Evolutionary conservation across 1,140 invertebrate genomes (phyloP).

Genomic region (Berghia stephanieae): DNA sequence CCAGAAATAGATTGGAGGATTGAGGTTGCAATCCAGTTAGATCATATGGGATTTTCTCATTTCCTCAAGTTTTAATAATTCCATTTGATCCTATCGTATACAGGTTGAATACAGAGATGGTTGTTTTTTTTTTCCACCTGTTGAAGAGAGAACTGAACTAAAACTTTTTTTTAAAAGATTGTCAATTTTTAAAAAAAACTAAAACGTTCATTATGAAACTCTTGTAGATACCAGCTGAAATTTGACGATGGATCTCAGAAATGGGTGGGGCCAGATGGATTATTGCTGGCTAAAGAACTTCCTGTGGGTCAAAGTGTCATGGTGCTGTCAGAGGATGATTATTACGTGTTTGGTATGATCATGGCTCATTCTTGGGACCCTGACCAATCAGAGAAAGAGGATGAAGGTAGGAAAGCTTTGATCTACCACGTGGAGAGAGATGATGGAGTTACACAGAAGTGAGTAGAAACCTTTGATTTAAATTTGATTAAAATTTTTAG

Average conservation of each 20-base stretch:
- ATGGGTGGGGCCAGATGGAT: slow-evolving; percentile 38
- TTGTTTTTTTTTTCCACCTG: too few species aligned
- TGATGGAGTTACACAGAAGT: slow-evolving; percentile 42
- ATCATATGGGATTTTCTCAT: too few species aligned
- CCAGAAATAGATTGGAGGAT: too few species aligned
- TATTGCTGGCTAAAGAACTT: slow-evolving; percentile 46
- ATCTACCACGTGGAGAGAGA: slow-evolving; percentile 46
- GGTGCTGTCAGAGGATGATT: slow-evolving; percentile 41
- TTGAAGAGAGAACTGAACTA: too few species aligned
- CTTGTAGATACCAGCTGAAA: slow-evolving; percentile 32
- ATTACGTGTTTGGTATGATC: slow-evolving; percentile 51
- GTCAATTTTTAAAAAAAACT: too few species aligned
- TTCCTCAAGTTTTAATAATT: too few species aligned
- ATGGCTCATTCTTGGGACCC: slow-evolving; percentile 36
- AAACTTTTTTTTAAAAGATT: too few species aligned
- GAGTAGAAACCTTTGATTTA: slow-evolving; percentile 6
- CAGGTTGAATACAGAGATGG: too few species aligned
- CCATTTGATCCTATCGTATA: too few species aligned
- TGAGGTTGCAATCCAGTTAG: too few species aligned
- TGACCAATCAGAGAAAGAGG: slow-evolving; percentile 18
- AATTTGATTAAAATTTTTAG: background rate
- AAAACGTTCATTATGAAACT: background rate
- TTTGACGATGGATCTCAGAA: slow-evolving; percentile 54
- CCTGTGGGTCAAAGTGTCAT: slow-evolving; percentile 54
- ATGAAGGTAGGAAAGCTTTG: background rate